A percentile compares a stretch with the other conserved stretches of the same genome.
Conservation (phyloP, 37 sponge, comb jelly and placozoan species). For the Beroe ovata region DNA sequence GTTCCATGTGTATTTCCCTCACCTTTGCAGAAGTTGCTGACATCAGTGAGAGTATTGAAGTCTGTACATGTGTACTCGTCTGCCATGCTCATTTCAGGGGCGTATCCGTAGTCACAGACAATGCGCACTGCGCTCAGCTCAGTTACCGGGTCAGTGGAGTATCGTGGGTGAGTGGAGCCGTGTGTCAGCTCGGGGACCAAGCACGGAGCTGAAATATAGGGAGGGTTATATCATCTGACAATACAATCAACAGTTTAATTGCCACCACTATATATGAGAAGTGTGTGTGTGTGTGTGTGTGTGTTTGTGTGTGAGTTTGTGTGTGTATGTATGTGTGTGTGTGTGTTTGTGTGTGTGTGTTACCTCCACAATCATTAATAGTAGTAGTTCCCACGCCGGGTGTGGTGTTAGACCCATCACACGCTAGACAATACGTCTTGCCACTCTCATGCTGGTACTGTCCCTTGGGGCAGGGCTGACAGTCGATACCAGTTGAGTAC, state of each 20-base stretch:
- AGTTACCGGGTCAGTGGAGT: background rate
- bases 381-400: background rate
- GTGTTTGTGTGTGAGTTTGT: too few species aligned
- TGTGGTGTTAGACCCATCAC: background rate
- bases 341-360: too few species aligned
- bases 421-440: conserved; percentile 25
- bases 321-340: too few species aligned
- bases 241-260: too few species aligned
- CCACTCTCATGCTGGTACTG: conserved; percentile 45
- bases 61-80: background rate
- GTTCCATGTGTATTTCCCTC: background rate
- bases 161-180: conserved; percentile 6
- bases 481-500: background rate
- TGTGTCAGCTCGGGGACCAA: background rate
- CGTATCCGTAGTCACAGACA: background rate
- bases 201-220: background rate
- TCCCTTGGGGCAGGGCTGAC: conserved; percentile 25
- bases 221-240: too few species aligned
- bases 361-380: conserved; percentile 19
- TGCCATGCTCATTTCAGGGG: background rate
- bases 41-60: background rate
- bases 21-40: background rate
- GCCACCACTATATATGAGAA: too few species aligned
- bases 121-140: background rate
- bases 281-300: too few species aligned